Conservation (phyloP, 2,888 invertebrate species). For the Hipparchia sbordonii region DNA sequence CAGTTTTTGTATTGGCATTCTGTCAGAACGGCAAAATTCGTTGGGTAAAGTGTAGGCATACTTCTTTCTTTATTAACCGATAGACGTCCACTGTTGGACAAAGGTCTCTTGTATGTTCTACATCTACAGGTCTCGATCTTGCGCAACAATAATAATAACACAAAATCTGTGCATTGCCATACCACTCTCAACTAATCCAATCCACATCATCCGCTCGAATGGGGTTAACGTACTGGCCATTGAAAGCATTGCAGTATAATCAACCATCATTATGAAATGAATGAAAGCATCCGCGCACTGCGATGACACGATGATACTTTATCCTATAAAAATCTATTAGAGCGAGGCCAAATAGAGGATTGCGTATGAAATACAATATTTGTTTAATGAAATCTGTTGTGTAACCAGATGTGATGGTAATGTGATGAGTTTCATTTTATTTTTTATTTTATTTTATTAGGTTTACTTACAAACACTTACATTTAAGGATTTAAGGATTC, state of each 20-base stretch:
- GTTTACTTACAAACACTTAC: too few relatives aligned
- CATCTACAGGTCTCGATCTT: too few relatives aligned
- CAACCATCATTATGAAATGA: slow-evolving; percentile 14
- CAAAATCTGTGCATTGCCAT: slow-evolving; percentile 5
- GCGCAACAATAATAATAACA: not conserved
- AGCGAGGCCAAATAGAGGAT: slow-evolving; percentile 2
- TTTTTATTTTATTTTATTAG: too few relatives aligned
- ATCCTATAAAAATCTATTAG: not conserved
- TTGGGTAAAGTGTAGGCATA: too few relatives aligned
- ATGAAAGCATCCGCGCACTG: slow-evolving; percentile 10
- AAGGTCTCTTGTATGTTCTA: too few relatives aligned
- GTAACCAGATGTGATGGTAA: not conserved
- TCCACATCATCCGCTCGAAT: not conserved
- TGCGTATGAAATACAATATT: slow-evolving; percentile 7
- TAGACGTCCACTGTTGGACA: too few relatives aligned
- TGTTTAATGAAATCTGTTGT: not conserved
- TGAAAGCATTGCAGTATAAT: slow-evolving; percentile 9
- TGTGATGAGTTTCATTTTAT: not conserved
- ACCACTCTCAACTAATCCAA: slow-evolving; percentile 7
- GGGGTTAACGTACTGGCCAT: slow-evolving; percentile 12
- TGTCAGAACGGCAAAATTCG: too few relatives aligned
- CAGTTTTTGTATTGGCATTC: too few relatives aligned
- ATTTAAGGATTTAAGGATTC: too few relatives aligned
- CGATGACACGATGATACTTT: slow-evolving; percentile 3
- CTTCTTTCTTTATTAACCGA: too few relatives aligned